Evolutionary conservation across 2,797 vertebrate species (phyloP), one percentile per base, ranked within the genome.

Genomic region (Spondyliosoma cantharus): DNA sequence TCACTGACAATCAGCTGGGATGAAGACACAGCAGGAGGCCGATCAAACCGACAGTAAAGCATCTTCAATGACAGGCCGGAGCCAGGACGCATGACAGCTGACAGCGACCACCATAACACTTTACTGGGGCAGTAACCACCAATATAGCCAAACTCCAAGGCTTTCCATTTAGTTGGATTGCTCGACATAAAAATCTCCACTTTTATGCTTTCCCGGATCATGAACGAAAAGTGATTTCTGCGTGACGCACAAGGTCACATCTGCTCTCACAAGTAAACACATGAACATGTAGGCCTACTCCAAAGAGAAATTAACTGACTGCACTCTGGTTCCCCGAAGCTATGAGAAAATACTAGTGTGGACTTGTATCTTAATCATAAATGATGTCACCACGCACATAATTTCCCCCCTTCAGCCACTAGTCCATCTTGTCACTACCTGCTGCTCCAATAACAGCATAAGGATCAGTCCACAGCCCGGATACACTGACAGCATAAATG

Each of bases 401-500:
- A 65, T 76, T 76, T 78, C 54, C 74, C 22, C 29, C 22, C 68
- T 67, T 45, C 20, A 49, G 74, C 74, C 50, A 50, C 65, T 82
- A 64, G 57, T 80, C 57, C 22, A 81, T 88, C 80, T 69, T 78
- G 60, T 83, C 73, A 64, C 71, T 63, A 15, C 63, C 60, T 70
- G 24, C 76, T 43, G 60, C 43, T 73, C 61, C 62, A 59, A 73
- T 76, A 64, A 85, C 87, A 84, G 66, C 70, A 52, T 17, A 68
- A 19, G 49, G 73, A 87, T 88, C 60, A 82, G 76, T 90, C 81
- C 24, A 16, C 3, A 75, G 20, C 43, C 69, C 22, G 57, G 12
- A 32, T 27, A 13, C 43, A 32, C 64, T 82, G 80, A 81, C 86
- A 88, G 72, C 62, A 32, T 58, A 81, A 84, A 90, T 37, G 72